Evolutionary conservation across 2,888 invertebrate species (phyloP), one percentile per base, ranked within the genome.

Genomic region (Clusia tigrina): DNA sequence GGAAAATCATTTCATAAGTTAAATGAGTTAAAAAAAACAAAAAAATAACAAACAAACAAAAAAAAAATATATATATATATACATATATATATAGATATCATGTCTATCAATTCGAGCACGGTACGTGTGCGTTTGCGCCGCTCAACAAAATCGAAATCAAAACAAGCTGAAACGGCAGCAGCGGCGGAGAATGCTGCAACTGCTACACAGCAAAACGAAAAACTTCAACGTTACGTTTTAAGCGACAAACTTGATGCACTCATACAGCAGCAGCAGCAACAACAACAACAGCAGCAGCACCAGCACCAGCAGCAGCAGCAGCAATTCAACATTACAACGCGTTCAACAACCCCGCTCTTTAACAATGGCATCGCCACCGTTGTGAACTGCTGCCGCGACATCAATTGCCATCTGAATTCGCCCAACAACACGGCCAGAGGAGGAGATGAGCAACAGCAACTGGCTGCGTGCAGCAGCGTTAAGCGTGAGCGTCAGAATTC

Each of bases 181-280:
- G 53, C 67, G 53, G 17, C 58, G 12, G 9, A 46, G 53, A 2
- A 58, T 38, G 60, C 23, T 48, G 15, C 60, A 22, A 23, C 55
- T 48, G 64, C 71, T 32, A n/a, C n/a, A n/a, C n/a, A n/a, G n/a
- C 71, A 72, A 78, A 78, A 79, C 77, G 81, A 82, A 80, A 80
- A 81, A 82, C 78, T 81, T 82, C 78, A 81, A 78, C 78, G 78
- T 70, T 71, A 74, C 68, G 65, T 67, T 60, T 60, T 70, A 74
- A 69, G 70, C 69, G 70, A 74, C 69, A 74, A 77, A 74, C 74
- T 70, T 61, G 71, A 72, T 58, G 46, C 57, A 46, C 54, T 54
- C 9, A 46, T 46, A 46, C 42, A 54, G 70, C 71, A 63, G 69
- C 71, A 69, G 64, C 70, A 66, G 62, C 70, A 62, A 66, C 67